Evolutionary conservation across 2,113 vertebrate genomes (phyloP).

Genomic region (Corvus hawaiiensis): DNA sequence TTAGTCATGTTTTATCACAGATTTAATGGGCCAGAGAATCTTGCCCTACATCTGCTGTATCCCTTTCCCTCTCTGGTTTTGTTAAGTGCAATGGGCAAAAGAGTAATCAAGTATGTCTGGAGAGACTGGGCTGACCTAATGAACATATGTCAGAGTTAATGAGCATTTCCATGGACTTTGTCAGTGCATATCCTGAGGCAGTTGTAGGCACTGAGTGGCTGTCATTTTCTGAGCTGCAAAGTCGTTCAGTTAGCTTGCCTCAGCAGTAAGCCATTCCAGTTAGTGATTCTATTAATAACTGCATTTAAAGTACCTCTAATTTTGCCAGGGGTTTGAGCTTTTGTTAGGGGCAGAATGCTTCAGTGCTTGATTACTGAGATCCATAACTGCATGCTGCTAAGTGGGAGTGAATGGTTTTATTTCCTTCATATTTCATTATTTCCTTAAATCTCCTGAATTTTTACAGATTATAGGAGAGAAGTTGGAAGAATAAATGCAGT

Average conservation of each 20-base stretch:
- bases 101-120: constrained; percentile 34
- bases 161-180: constrained; percentile 28
- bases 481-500: neutral
- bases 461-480: neutral
- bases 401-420: neutral
- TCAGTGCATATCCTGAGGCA: constrained; percentile 48
- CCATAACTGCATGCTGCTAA: neutral
- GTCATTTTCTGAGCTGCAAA: constrained; percentile 50
- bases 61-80: neutral
- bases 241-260: constrained; percentile 30
- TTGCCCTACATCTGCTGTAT: neutral
- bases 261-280: constrained; percentile 14
- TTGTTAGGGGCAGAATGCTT: neutral
- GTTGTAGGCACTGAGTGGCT: constrained; percentile 24
- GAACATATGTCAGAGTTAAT: constrained; percentile 55
- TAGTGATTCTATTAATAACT: constrained; percentile 45
- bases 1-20: neutral
- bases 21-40: neutral
- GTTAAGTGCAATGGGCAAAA: neutral
- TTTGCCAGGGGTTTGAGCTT: neutral
- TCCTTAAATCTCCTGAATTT: neutral
- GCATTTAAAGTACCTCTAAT: neutral
- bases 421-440: neutral
- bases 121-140: constrained; percentile 36
- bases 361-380: neutral